phyloP scores from a whole-genome alignment of 1,140 invertebrate genomes.

The Mylabris phalerata region DNA sequence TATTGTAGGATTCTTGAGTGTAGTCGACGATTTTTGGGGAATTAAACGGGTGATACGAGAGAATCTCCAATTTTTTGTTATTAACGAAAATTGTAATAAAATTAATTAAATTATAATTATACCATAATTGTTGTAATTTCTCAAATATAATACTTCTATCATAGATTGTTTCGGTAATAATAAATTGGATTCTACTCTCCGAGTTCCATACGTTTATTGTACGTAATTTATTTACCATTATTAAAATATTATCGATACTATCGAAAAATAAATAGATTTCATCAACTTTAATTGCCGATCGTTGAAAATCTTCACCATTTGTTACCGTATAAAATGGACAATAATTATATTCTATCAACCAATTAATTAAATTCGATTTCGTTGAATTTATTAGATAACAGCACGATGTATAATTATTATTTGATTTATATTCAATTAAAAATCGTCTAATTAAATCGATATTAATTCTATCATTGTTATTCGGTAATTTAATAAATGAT shows the following conservation, averaged over 20 bases:
- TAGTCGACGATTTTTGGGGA: neutral
- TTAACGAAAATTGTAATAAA: neutral
- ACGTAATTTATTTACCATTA: neutral
- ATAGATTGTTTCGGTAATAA: no score
- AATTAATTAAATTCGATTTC: neutral
- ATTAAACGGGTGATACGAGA: slow-evolving; percentile 1
- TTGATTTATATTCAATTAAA: no score
- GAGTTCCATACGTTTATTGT: neutral
- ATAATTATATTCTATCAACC: slow-evolving; percentile 5
- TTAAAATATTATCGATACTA: no score
- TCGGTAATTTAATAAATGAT: no score
- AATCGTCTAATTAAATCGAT: no score
- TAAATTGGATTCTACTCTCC: no score
- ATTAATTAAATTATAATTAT: neutral
- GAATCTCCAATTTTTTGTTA: neutral
- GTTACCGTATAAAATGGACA: neutral
- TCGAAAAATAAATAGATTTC: no score
- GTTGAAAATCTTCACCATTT: no score
- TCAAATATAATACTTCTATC: neutral
- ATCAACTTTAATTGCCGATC: no score
- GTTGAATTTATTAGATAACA: no score
- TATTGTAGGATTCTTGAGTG: neutral
- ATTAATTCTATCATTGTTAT: no score
- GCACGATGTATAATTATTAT: no score
- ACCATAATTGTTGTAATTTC: neutral